Evolutionary conservation across 2,797 vertebrate species (phyloP).

Genomic region (Hippocampus kuda): DNA sequence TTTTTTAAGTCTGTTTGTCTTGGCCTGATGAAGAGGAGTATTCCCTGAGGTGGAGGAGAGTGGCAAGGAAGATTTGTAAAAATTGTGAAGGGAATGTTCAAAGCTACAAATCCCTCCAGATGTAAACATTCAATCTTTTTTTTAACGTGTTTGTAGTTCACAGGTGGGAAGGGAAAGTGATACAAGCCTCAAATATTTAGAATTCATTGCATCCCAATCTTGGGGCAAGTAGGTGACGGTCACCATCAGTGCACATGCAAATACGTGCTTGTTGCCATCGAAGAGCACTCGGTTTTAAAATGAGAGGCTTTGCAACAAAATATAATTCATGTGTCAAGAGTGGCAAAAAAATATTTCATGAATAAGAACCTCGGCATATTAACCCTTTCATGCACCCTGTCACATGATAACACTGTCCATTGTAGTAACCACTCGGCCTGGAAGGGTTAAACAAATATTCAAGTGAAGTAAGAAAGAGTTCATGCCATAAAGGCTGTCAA

Average conservation of each 20-base stretch:
- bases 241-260: not conserved
- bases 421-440: too few relatives aligned
- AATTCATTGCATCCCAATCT: slow-evolving; percentile 35
- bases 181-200: slow-evolving; percentile 30
- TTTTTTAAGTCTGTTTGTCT: slow-evolving; percentile 46
- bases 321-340: too few relatives aligned
- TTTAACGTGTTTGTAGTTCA: slow-evolving; percentile 59
- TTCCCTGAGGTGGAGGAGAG: slow-evolving; percentile 45
- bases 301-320: not conserved
- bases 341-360: not conserved
- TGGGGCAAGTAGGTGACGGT: slow-evolving; percentile 27
- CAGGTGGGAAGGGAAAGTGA: slow-evolving; percentile 46
- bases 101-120: slow-evolving; percentile 55
- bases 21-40: slow-evolving; percentile 47
- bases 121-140: slow-evolving; percentile 52
- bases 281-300: slow-evolving; percentile 12
- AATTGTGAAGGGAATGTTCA: slow-evolving; percentile 46
- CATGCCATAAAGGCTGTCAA: not conserved
- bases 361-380: not conserved
- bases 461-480: not conserved
- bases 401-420: too few relatives aligned
- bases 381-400: too few relatives aligned
- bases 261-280: too few relatives aligned
- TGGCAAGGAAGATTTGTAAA: slow-evolving; percentile 33
- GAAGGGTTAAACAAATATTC: not conserved